phyloP scores from a whole-genome alignment of 2,888 invertebrate species.

The Oligia fasciuncula region DNA sequence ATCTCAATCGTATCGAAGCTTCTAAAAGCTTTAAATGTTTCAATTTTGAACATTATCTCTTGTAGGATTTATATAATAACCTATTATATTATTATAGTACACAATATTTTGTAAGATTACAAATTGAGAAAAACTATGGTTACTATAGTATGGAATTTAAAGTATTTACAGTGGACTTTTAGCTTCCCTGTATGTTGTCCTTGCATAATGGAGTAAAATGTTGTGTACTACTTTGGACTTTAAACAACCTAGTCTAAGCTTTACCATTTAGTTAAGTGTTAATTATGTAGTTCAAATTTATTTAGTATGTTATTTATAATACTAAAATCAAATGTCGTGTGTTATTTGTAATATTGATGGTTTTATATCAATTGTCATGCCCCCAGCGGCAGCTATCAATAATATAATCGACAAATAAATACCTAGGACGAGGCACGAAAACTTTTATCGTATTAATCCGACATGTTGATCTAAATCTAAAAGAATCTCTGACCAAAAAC shows the following conservation, averaged over 20 bases:
- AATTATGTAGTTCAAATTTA: slow-evolving; percentile 48
- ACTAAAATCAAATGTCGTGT: no score
- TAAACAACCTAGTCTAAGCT: slow-evolving; percentile 36
- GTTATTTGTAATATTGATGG: not conserved
- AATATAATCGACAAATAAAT: not conserved
- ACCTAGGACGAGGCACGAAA: not conserved
- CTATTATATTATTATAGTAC: not conserved
- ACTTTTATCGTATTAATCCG: not conserved
- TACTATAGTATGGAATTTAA: not conserved
- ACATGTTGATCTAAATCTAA: not conserved
- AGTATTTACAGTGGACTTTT: not conserved
- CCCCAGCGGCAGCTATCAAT: not conserved
- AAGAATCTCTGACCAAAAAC: slow-evolving; percentile 32
- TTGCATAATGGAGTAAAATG: not conserved
- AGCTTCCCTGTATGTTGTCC: not conserved
- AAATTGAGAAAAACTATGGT: not conserved
- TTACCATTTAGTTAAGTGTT: slow-evolving; percentile 38
- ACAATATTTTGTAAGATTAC: slow-evolving; percentile 14
- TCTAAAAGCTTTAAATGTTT: slow-evolving; percentile 17
- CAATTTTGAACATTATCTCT: slow-evolving; percentile 13
- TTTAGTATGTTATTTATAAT: slow-evolving; percentile 5
- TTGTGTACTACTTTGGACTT: slow-evolving; percentile 28
- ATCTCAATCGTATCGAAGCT: slow-evolving; percentile 11
- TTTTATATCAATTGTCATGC: not conserved
- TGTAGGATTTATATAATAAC: not conserved